Base-by-base conservation (phyloP, 2,113 vertebrate species). In the Rhombomys opimus region DNA sequence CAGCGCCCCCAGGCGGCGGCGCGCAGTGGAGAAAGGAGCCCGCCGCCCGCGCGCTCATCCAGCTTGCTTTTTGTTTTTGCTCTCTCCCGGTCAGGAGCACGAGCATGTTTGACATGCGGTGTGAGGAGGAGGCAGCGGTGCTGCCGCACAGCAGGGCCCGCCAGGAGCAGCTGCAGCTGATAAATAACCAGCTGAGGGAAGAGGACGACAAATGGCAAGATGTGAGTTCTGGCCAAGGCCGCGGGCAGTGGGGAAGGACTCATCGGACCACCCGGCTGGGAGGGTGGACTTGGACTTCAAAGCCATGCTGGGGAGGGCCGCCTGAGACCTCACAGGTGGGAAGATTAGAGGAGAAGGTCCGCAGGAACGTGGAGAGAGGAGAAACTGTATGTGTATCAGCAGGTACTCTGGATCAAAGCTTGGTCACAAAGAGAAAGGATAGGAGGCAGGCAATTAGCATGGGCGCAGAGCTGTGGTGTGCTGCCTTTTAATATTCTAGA, bases 131-230 rank as follows among this genome's bases (percentile, higher is more conserved):
- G 70, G 97, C 98, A 65, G 65, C 97, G 54, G 75, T 99, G 97
- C 99, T 98, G 87, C 99, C 99, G 2, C 99, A 99, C 96, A 99
- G 99, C 98, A 99, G 99, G 97, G 98, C 99, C 94, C 99, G 99
- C 65, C 99, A 99, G 75, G 99, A 99, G 96, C 98, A 99, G 96
- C 99, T 99, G 97, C 99, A 99, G 98, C 98, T 98, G 87, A 97
- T 99, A 97, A 99, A 99, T 98, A 99, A 98, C 98, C 98, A 97
- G 96, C 98, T 99, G 97, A 99, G 99, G 95, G 99, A 99, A 95
- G 99, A 99, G 0, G 99, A 99, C 50, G 99, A 99, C 98, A 99
- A 99, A 96, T 99, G 99, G 99, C 99, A 99, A 98, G 99, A 99
- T 3, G 99, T 99, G 97, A 99, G 99, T 99, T 67, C 41, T 5